A percentile compares a stretch with the other conserved stretches of the same genome.
These are phyloP conservation scores for Adelphocoris suturalis DNA, from an alignment of 2,888 invertebrate species.

Conservation along the genomic window DNA sequence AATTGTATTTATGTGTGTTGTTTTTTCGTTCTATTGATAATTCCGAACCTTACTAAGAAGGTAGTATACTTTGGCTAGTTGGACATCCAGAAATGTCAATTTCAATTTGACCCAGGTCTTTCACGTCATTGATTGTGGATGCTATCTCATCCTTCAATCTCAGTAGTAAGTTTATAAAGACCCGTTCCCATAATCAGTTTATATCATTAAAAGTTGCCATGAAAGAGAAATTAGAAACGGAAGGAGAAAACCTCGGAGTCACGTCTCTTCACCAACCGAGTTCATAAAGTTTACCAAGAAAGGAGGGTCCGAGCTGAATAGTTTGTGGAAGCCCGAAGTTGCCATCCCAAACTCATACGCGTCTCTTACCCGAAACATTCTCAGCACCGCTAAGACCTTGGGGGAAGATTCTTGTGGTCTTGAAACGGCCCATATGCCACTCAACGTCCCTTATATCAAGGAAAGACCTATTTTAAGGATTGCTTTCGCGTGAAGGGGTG, in stretches of 20 bases:
- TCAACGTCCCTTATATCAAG: neutral
- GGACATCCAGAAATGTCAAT: too few relatives aligned
- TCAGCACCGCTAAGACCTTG: neutral
- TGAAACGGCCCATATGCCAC: constrained; percentile 45
- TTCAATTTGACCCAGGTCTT: too few relatives aligned
- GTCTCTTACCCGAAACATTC: neutral
- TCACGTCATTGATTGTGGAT: neutral
- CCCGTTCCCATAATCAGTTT: neutral
- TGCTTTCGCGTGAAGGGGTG: neutral
- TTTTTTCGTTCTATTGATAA: too few relatives aligned
- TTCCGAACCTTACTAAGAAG: too few relatives aligned
- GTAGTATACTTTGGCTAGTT: too few relatives aligned
- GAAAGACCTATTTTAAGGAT: constrained; percentile 28
- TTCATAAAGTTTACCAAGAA: constrained; percentile 22
- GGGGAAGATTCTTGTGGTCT: constrained; percentile 48
- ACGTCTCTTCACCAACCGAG: neutral
- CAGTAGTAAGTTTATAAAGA: neutral
- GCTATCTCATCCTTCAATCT: constrained; percentile 3
- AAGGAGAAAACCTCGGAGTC: constrained; percentile 1
- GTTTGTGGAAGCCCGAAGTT: constrained; percentile 9
- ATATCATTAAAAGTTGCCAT: constrained; percentile 2
- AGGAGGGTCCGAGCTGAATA: neutral
- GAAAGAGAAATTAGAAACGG: neutral
- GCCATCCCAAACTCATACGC: constrained; percentile 11
- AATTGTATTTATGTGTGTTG: too few relatives aligned